A percentile compares a stretch with the other conserved stretches of the same genome.
Conservation (phyloP, 2,888 invertebrate genomes). For the Latheticus oryzae region DNA sequence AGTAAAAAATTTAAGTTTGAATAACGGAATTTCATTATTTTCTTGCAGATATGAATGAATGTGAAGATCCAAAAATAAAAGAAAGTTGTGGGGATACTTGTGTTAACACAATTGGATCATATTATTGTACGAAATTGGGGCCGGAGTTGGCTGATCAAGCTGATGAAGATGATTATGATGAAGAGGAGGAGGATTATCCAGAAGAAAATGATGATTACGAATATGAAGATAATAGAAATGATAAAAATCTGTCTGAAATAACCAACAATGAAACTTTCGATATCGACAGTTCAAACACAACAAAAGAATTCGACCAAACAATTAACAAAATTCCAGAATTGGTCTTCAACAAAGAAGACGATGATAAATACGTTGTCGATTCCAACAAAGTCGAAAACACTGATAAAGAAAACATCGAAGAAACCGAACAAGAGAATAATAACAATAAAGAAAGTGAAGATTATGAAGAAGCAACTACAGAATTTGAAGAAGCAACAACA, state of each 20-base stretch:
- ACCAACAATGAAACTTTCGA: slow-evolving; percentile 30
- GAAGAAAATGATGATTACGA: slow-evolving; percentile 41
- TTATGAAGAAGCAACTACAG: slow-evolving; percentile 24
- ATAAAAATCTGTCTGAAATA: slow-evolving; percentile 18
- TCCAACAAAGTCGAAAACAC: too few species aligned
- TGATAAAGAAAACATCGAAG: too few species aligned
- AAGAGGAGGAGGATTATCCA: slow-evolving; percentile 44
- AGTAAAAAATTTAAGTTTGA: too few species aligned
- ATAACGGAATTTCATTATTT: neutral
- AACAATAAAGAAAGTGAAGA: slow-evolving; percentile 34
- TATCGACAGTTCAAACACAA: neutral
- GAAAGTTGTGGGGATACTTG: slow-evolving; percentile 68
- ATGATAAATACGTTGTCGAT: slow-evolving; percentile 4
- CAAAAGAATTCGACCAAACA: slow-evolving; percentile 1
- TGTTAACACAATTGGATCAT: slow-evolving; percentile 74
- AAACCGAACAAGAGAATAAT: neutral
- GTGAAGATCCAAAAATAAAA: slow-evolving; percentile 65
- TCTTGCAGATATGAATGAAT: slow-evolving; percentile 74
- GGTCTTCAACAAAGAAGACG: slow-evolving; percentile 1
- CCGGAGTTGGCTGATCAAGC: slow-evolving; percentile 44
- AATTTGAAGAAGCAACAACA: too few species aligned
- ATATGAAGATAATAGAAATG: slow-evolving; percentile 35
- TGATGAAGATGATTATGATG: slow-evolving; percentile 42
- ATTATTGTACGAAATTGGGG: slow-evolving; percentile 62
- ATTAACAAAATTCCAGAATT: slow-evolving; percentile 9